Evolutionary conservation across 1,140 invertebrate genomes (phyloP), one percentile per base, ranked within the genome.

Genomic region (Drosophila equinoxialis): DNA sequence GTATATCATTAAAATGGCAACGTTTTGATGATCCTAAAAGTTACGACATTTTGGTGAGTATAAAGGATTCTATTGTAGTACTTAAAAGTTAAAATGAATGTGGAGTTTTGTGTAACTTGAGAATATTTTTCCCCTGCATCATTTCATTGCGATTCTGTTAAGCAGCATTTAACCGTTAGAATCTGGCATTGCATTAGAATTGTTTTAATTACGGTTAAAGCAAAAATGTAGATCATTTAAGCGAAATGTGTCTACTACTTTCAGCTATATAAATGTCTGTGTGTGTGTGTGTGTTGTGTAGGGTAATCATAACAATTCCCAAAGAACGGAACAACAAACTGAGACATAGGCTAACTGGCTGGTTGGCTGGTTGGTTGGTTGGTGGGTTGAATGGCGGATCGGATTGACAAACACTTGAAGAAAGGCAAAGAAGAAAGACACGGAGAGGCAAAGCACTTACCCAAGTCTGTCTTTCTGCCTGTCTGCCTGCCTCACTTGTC

Each of bases 401-500:
- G 57, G 57, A 59, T 59, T 59, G 57, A 59, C 57, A 59, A 59
- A 62, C 60, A 45, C 60, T 62, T 45, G 60, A 62, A 62, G 60
- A 62, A 45, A 62, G 57, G 35, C 33, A 59, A 20, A 57, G n/a
- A 59, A 59, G 33, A 59, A 59, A 59, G 57, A 59, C 57, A 37
- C 17, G 17, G 33, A 59, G 57, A 59, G 57, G 14, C 57, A 37
- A 59, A 51, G 57, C 57, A 59, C 57, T 59, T 59, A 59, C 33
- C 57, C 57, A 59, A 35, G 45, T 59, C 23, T 57, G 55, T 58
- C 57, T 59, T 23, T 17, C 55, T 14, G 42, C 17, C 45, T 17
- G 45, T 48, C 8, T 48, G 14, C 45, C 45, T 30, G 30, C n/a
- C 42, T 51, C 45, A 48, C 45, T 48, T 45, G 42, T 45, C 45